Base-by-base conservation (phyloP, 2,113 vertebrate genomes). In the Scatophagus argus region DNA sequence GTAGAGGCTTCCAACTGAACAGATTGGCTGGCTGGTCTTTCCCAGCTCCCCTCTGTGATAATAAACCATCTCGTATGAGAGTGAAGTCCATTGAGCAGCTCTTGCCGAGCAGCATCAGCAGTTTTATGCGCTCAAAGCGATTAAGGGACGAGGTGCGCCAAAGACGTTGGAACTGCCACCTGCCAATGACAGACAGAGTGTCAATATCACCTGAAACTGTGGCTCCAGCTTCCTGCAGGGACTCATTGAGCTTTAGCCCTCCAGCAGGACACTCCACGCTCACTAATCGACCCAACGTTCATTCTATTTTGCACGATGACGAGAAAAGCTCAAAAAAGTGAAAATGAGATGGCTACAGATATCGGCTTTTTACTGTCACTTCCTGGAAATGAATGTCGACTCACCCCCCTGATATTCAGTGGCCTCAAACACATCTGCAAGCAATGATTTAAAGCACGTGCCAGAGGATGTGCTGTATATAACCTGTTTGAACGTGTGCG, bases 51-150 rank as follows among this genome's bases (percentile, higher is more conserved):
- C 71, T 68, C 63, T 74, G 77, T 56, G 79, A 69, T 52, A 77
- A 80, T 73, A 72, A 84, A 78, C 59, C 79, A 16, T 77, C 72
- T 56, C 87, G 43, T 74, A 64, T 62, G 77, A 79, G 49, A 80
- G 68, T 34, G 68, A 61, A 78, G 65, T 88, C 64, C 32, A 31
- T 36, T 32, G 78, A 75, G 59, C 59, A 23, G 69, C 65, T 67
- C 74, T 39, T 2, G 39, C 70, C 19, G n/a, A 74, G 73, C 78
- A 36, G 64, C 56, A 56, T 89, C 84, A 79, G 89, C 86, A 77
- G n/a, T 79, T 88, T 77, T 27, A 52, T 27, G 62, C 16, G 55
- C 43, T 59, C 70, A 6, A 17, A 12, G 75, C 64, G 73, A 86
- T 87, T 77, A 87, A 43, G 36, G 14, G 61, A 70, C 13, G 46